These are phyloP conservation scores for Microcebus ravelobensis DNA, from an alignment of 2,113 vertebrate genomes.

Conservation along the genomic window DNA sequence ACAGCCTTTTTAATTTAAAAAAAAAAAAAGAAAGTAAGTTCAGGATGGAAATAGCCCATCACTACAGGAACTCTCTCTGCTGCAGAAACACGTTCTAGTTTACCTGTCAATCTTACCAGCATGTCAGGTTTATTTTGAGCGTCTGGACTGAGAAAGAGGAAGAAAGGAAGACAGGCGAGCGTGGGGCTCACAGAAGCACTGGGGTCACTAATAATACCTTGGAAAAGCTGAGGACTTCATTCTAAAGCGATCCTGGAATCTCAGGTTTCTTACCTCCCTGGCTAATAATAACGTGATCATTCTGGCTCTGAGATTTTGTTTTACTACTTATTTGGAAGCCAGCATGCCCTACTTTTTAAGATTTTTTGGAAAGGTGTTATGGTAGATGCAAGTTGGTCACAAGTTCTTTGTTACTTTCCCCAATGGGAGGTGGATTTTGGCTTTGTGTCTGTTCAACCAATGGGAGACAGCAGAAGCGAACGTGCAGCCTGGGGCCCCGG, in stretches of 20 bases:
- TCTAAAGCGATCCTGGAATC: background rate
- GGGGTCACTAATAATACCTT: background rate
- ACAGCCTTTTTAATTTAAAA: constrained; percentile 62
- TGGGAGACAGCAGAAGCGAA: background rate
- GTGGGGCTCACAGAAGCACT: background rate
- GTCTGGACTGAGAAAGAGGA: constrained; percentile 40
- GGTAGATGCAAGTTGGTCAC: background rate
- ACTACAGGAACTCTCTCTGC: constrained; percentile 44
- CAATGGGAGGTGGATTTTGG: background rate
- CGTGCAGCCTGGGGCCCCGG: rapidly evolving
- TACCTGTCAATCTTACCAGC: constrained; percentile 66
- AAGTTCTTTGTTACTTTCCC: background rate
- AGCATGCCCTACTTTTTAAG: no score
- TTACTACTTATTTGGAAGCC: background rate
- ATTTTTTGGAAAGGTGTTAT: background rate
- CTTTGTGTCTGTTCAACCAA: background rate
- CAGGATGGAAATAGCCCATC: constrained; percentile 58
- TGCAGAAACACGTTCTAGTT: constrained; percentile 41
- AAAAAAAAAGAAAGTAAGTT: constrained; percentile 50
- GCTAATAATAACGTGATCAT: background rate
- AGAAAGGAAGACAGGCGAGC: background rate
- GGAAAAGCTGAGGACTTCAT: background rate
- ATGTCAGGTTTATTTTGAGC: background rate
- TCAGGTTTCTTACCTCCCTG: background rate
- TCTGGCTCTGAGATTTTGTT: background rate